These are phyloP conservation scores for Tragelaphus buxtoni DNA, from an alignment of 2,113 vertebrate species.

Conservation along the genomic window DNA sequence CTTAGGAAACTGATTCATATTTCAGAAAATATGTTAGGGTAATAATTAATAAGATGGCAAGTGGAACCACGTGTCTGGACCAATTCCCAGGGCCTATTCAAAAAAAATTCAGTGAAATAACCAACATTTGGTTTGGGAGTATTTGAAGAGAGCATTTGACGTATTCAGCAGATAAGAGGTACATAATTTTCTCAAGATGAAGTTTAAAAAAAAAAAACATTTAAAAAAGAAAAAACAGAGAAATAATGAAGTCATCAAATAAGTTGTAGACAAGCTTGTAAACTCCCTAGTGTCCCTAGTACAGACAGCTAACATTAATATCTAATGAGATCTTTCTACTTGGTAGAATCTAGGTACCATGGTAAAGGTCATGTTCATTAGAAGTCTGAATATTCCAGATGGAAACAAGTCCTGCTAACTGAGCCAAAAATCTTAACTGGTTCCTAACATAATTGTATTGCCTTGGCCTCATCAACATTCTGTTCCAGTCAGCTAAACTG, in stretches of 20 bases:
- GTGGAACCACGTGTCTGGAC: slow-evolving; percentile 47
- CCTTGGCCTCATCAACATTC: slow-evolving; percentile 24
- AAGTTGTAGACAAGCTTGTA: slow-evolving; percentile 61
- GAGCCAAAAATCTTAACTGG: slow-evolving; percentile 37
- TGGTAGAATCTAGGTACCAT: not conserved
- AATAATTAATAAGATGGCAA: slow-evolving; percentile 58
- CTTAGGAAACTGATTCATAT: slow-evolving; percentile 44
- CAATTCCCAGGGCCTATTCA: slow-evolving; percentile 57
- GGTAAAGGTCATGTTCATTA: slow-evolving; percentile 58
- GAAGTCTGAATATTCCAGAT: slow-evolving; percentile 33
- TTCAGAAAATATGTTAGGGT: slow-evolving; percentile 23
- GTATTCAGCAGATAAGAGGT: slow-evolving; percentile 59
- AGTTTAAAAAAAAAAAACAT: slow-evolving; percentile 25
- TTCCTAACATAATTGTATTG: slow-evolving; percentile 33
- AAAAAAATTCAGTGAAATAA: slow-evolving; percentile 53
- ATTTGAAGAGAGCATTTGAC: slow-evolving; percentile 34
- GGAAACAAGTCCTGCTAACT: slow-evolving; percentile 29
- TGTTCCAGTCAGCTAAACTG: slow-evolving; percentile 1
- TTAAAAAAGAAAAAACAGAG: slow-evolving; percentile 48
- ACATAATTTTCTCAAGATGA: slow-evolving; percentile 57
- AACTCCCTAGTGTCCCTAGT: slow-evolving; percentile 51
- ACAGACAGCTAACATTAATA: slow-evolving; percentile 59
- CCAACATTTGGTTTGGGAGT: slow-evolving; percentile 41
- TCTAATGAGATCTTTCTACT: slow-evolving; percentile 64
- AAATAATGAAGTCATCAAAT: slow-evolving; percentile 72